Percentiles rank a stretch among this genome's conserved stretches.
Conservation (phyloP, 2,113 vertebrate genomes). For the Porphyrio hochstetteri region DNA sequence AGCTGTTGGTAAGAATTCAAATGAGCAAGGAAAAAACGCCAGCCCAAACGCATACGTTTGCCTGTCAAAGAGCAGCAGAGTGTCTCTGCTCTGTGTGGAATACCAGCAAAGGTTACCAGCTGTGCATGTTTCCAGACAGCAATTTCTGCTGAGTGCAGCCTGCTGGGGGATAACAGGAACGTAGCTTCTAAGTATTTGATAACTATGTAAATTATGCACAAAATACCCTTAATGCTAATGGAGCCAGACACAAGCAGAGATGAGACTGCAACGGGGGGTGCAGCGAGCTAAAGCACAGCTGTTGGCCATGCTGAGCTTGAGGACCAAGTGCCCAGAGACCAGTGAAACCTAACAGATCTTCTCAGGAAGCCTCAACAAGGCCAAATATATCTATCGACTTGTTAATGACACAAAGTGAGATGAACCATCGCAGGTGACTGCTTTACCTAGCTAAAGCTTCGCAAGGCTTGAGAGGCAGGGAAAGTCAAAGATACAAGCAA, state of each 20-base stretch:
- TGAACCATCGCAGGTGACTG: neutral
- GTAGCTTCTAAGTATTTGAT: conserved; percentile 27
- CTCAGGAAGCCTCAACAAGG: neutral
- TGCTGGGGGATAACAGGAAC: conserved; percentile 31
- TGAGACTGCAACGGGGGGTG: neutral
- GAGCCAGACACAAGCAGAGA: neutral
- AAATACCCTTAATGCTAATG: conserved; percentile 27
- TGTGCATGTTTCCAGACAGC: conserved; percentile 45
- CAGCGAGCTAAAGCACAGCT: neutral
- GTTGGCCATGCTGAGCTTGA: fast-evolving
- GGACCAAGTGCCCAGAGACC: neutral
- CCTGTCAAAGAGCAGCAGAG: conserved; percentile 12
- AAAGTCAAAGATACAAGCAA: neutral
- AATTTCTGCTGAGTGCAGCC: conserved; percentile 30
- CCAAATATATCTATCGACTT: neutral
- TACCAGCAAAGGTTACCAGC: conserved; percentile 63
- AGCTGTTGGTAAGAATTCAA: conserved; percentile 34
- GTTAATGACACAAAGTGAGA: neutral
- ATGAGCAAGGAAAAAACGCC: neutral
- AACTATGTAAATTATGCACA: conserved; percentile 41
- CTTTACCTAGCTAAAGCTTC: neutral
- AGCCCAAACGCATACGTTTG: neutral
- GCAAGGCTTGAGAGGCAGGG: neutral
- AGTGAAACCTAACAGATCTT: neutral
- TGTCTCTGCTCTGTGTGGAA: conserved; percentile 32